Percentiles rank a stretch among this genome's conserved stretches.
Evolutionary conservation across 2,113 vertebrate species (phyloP).

Genomic region (Aramus guarauna): DNA sequence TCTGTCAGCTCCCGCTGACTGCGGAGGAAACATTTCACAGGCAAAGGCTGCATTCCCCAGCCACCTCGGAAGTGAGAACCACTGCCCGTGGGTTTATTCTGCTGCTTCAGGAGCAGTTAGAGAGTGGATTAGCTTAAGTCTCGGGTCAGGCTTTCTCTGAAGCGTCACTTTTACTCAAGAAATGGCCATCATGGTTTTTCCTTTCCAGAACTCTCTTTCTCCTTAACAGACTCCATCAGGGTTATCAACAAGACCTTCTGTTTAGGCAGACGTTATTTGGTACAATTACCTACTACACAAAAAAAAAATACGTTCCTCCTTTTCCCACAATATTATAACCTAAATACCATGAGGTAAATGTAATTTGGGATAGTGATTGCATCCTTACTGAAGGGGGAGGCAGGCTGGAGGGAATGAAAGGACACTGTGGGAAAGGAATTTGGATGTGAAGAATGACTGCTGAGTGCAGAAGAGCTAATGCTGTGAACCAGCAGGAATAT

Average conservation of each 20-base stretch:
- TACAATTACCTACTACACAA: background rate
- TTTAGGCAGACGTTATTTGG: background rate
- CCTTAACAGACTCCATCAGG: background rate
- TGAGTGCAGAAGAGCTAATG: background rate
- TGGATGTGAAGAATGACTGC: background rate
- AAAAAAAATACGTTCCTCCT: background rate
- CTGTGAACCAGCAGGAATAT: background rate
- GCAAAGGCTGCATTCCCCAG: background rate
- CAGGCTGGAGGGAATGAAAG: background rate
- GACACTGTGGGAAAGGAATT: background rate
- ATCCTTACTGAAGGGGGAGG: background rate
- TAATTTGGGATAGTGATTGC: background rate
- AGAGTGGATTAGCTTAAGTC: background rate
- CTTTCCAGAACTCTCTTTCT: background rate
- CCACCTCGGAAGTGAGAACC: background rate
- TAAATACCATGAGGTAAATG: background rate
- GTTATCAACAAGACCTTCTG: background rate
- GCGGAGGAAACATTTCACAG: background rate
- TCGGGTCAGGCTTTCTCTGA: background rate
- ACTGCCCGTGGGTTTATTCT: background rate
- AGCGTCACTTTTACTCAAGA: background rate
- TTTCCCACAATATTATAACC: background rate
- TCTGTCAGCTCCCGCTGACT: background rate
- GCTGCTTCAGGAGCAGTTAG: background rate
- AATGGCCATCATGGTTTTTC: background rate